Evolutionary conservation across 1,140 invertebrate genomes (phyloP), one percentile per base, ranked within the genome.

Genomic region (Ceratina japonica): DNA sequence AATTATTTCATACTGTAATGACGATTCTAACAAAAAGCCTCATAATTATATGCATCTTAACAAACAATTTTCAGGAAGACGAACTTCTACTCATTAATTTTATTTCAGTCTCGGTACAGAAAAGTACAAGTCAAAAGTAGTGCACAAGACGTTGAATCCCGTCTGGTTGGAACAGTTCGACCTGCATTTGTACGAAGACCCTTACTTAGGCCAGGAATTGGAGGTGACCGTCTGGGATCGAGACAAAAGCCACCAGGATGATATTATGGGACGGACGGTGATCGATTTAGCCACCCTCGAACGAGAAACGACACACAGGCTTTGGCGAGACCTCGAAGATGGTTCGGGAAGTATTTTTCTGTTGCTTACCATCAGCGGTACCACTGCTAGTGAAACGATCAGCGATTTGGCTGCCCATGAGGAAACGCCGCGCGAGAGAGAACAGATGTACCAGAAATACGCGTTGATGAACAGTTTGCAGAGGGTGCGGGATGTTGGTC

Each of bases 121-220:
- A 93, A 99, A 99, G 92, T 99, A 98, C 93, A 99, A 99, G 93
- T 99, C 97, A 90, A 98, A 99, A 93, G 97, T 98, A 76, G 94
- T 96, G 37, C 96, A 95, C 93, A 96, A 97, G 89, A 96, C 96
- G 0, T 91, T 97, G 52, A 96, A 95, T 91, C 97, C 98, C 16
- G 94, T 96, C 82, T 99, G 98, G 98, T 89, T 99, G 88, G 99
- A 99, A 89, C 98, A 99, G 91, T 99, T 99, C 91, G 98, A 99
- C 91, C 94, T 99, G 12, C 98, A 99, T 90, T 94, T 99, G 10
- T 99, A 97, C 90, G 97, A 99, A 86, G 98, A 98, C 82, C 95
- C 96, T 68, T 94, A 94, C 70, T 91, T 95, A 78, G 95, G 95
- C 62, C 97, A 98, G 90, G 94, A 97, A 64, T 92, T 99, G 51